These are phyloP conservation scores for Dichetophora obliterata DNA, from an alignment of 2,888 invertebrate species.

Conservation along the genomic window DNA sequence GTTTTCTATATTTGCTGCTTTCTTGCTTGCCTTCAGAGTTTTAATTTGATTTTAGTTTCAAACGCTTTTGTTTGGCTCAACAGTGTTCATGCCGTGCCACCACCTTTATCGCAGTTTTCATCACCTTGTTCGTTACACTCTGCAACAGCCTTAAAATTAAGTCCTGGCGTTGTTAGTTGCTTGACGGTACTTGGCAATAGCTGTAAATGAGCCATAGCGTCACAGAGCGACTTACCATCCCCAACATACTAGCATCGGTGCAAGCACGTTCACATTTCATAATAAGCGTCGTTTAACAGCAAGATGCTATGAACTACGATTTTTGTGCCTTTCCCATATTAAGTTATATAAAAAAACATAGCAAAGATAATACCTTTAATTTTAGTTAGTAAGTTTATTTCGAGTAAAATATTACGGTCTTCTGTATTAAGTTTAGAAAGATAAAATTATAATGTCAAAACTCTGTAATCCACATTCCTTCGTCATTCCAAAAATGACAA, in stretches of 20 bases:
- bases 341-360: too few species aligned
- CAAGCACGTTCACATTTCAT: not conserved
- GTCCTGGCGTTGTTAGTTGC: too few species aligned
- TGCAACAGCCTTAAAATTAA: not conserved
- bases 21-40: not conserved
- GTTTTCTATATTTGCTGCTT: not conserved
- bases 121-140: not conserved
- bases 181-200: too few species aligned
- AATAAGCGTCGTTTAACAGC: not conserved
- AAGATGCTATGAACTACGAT: not conserved
- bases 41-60: constrained; percentile 15
- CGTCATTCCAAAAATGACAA: too few species aligned
- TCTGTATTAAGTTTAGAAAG: too few species aligned
- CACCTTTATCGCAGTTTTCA: not conserved
- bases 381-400: too few species aligned
- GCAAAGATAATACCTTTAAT: too few species aligned
- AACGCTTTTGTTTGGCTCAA: not conserved
- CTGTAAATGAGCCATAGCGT: too few species aligned
- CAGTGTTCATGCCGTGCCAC: not conserved
- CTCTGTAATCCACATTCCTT: too few species aligned
- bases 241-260: too few species aligned
- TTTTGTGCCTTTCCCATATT: not conserved
- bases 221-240: not conserved
- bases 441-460: too few species aligned
- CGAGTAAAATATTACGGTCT: too few species aligned